These are phyloP conservation scores for Lissocephala sabroskyi DNA, from an alignment of 2,888 invertebrate genomes.

Conservation along the genomic window DNA sequence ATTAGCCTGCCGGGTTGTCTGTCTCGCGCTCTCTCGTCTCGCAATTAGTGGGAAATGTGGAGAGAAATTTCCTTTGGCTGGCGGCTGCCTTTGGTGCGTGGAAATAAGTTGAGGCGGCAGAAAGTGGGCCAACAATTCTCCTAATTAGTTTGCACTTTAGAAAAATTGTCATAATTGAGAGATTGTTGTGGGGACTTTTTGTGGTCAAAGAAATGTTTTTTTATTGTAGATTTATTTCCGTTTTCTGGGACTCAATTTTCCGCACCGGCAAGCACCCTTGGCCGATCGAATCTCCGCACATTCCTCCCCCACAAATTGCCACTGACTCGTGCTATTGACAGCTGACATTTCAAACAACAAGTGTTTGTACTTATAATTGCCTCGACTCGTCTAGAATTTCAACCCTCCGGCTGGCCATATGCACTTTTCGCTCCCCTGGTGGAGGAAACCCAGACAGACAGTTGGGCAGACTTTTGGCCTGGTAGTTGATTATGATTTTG, in stretches of 20 bases:
- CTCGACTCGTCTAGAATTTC: slow-evolving; percentile 29
- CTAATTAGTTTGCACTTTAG: slow-evolving; percentile 39
- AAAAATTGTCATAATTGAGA: slow-evolving; percentile 22
- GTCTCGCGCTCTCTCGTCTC: too few relatives aligned
- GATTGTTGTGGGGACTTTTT: slow-evolving; percentile 11
- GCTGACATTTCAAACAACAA: slow-evolving; percentile 62
- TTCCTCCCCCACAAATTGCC: slow-evolving; percentile 14
- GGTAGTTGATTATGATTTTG: slow-evolving; percentile 32
- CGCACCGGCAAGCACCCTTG: too few relatives aligned
- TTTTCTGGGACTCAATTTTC: too few relatives aligned
- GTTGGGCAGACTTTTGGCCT: too few relatives aligned
- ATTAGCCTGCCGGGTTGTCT: slow-evolving; percentile 52
- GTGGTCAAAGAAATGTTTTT: too few relatives aligned
- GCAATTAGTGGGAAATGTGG: slow-evolving; percentile 41
- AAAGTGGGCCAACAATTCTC: slow-evolving; percentile 51
- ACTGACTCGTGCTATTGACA: slow-evolving; percentile 52
- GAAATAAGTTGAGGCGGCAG: slow-evolving; percentile 24
- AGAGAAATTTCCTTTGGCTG: slow-evolving; percentile 43
- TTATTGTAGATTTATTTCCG: too few relatives aligned
- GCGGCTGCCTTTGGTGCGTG: slow-evolving; percentile 23
- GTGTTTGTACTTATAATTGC: slow-evolving; percentile 50
- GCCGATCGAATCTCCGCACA: too few relatives aligned
- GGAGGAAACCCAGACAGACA: too few relatives aligned
- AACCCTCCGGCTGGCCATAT: slow-evolving; percentile 18
- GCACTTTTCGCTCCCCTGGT: too few relatives aligned